These are phyloP conservation scores for Xestoiulus laeticollis DNA, from an alignment of 2,888 invertebrate species.

Conservation along the genomic window DNA sequence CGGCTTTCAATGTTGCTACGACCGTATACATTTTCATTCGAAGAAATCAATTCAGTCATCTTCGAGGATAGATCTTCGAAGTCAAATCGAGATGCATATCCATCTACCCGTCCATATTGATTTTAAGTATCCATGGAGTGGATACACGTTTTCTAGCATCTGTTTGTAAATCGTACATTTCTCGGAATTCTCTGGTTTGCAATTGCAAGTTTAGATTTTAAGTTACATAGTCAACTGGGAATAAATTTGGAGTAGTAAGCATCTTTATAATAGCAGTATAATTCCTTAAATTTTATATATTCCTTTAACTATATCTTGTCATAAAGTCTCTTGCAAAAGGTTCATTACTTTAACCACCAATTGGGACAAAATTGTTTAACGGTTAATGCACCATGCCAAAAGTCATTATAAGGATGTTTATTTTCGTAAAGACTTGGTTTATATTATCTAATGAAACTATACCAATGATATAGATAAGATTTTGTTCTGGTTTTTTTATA, in stretches of 20 bases:
- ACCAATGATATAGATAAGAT: background rate
- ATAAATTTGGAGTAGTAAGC: too few relatives aligned
- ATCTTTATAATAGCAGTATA: too few relatives aligned
- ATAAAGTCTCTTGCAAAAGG: too few relatives aligned
- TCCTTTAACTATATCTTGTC: too few relatives aligned
- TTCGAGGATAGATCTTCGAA: background rate
- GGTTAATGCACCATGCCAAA: too few relatives aligned
- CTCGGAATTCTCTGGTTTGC: background rate
- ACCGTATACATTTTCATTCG: background rate
- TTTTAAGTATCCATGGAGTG: background rate
- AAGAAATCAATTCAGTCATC: slow-evolving; percentile 21
- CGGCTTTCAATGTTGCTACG: background rate
- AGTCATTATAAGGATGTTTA: too few relatives aligned
- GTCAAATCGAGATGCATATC: background rate
- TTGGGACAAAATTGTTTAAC: background rate
- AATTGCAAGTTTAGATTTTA: too few relatives aligned
- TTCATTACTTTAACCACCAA: too few relatives aligned
- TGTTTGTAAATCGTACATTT: background rate
- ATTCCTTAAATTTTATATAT: too few relatives aligned
- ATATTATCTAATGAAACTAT: too few relatives aligned
- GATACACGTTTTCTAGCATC: background rate
- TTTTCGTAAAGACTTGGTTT: too few relatives aligned
- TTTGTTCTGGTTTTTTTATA: background rate
- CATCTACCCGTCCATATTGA: background rate
- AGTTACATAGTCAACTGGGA: background rate